Base-by-base conservation (phyloP, 2,797 vertebrate genomes). In the Darevskia mixta region DNA sequence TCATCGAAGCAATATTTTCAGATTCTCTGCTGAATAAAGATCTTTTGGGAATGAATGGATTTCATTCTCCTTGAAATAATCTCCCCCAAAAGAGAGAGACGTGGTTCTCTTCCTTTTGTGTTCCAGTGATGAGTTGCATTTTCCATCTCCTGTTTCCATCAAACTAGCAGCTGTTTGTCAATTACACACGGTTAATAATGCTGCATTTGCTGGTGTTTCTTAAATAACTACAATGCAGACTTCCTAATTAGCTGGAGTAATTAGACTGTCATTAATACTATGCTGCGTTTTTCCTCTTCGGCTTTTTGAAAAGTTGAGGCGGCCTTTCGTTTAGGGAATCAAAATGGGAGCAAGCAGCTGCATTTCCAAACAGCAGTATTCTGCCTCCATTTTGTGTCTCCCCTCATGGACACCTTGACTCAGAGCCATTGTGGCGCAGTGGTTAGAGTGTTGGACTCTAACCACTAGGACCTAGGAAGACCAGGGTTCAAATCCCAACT, bases 191-290 rank as follows among this genome's bases (percentile, higher is more conserved):
- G 83, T 85, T 79, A 87, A 87, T 71, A 86, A 1, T 69, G 0
- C 83, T 87, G 87, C 20, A 66, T 45, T 76, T 64, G 13, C 8
- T 58, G 80, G 29, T 10, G 27, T 64, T 85, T 23, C 6, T 66
- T 41, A 87, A 83, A 77, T 25, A 1, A 41, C 32, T n/a, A 71
- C 77, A 73, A 43, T 87, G 0, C 38, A 29, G 29, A 29, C 9
- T 73, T 92, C 90, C 81, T 58, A 61, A 87, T 78, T 79, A 32
- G 8, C 73, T 55, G 85, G 27, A 29, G 1, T 32, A 67, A 84
- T 73, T 87, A 23, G 8, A 45, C 0, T 10, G 0, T 27, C 23
- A 49, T n/a, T 49, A 80, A 90, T 82, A 82, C 82, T n/a, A n/a
- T 20, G 23, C 17, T 79, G 8, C 0, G 2, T 15, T 90, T 91